A percentile compares a stretch with the other conserved stretches of the same genome.
Conservation (phyloP, 2,888 invertebrate genomes). For the Sinodicranocentrus sp. region DNA sequence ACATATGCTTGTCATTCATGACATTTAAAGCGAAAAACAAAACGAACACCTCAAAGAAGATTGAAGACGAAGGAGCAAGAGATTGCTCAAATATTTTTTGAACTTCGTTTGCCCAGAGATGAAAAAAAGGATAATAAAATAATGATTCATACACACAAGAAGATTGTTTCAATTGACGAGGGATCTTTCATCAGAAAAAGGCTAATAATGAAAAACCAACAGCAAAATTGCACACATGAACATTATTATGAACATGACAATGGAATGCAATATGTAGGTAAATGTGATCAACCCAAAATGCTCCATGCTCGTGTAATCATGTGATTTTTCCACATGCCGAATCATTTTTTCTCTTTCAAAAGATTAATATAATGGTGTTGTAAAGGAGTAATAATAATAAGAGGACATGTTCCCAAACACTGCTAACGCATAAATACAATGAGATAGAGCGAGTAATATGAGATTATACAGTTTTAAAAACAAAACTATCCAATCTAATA, state of each 20-base stretch:
- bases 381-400: conserved; percentile 17
- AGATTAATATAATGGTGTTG: conserved; percentile 9
- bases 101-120: background rate
- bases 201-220: conserved; percentile 29
- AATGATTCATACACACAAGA: conserved; percentile 30
- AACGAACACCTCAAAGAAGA: background rate
- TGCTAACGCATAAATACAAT: background rate
- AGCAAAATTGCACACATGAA: conserved; percentile 2
- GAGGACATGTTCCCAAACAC: background rate
- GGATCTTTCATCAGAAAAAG: conserved; percentile 19
- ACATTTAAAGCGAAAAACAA: conserved; percentile 47
- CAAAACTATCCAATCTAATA: conserved; percentile 22
- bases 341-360: conserved; percentile 13
- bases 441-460: conserved; percentile 9
- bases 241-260: conserved; percentile 17
- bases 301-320: conserved; percentile 1
- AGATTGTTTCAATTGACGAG: conserved; percentile 16
- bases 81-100: conserved; percentile 27
- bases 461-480: conserved; percentile 28
- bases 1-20: conserved; percentile 46
- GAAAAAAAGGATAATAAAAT: conserved; percentile 10
- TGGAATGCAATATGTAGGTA: conserved; percentile 34
- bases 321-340: conserved; percentile 27
- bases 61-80: conserved; percentile 25
- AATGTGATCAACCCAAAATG: conserved; percentile 11